These are phyloP conservation scores for Gonocerus acuteangulatus DNA, from an alignment of 2,888 invertebrate genomes.

Conservation along the genomic window DNA sequence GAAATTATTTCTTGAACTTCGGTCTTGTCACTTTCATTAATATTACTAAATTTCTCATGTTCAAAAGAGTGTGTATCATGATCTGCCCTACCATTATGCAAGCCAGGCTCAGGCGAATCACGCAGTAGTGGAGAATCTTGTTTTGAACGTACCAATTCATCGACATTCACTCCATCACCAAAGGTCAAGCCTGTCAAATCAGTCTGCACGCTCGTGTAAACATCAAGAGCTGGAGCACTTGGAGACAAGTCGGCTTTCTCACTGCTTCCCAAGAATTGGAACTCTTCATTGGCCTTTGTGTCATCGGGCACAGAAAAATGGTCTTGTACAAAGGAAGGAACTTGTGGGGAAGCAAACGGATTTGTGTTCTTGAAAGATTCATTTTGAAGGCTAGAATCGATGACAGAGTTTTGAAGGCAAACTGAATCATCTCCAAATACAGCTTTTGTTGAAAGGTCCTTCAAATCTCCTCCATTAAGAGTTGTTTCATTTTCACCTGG, in stretches of 20 bases:
- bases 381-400: neutral
- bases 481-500: constrained; percentile 43
- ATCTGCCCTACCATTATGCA: neutral
- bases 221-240: neutral
- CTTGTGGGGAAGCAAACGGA: constrained; percentile 18
- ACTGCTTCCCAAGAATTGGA: neutral
- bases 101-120: constrained; percentile 13
- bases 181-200: constrained; percentile 4
- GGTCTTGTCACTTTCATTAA: too few relatives aligned
- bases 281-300: neutral
- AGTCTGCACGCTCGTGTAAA: neutral
- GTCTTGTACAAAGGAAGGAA: constrained; percentile 23
- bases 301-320: constrained; percentile 20
- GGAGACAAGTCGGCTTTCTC: constrained; percentile 11
- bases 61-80: neutral
- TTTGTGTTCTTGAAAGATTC: constrained; percentile 23
- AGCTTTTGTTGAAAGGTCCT: constrained; percentile 48
- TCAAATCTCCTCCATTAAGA: constrained; percentile 44
- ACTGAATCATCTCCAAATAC: constrained; percentile 49
- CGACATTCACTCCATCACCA: constrained; percentile 18
- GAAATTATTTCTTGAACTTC: too few relatives aligned
- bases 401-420: neutral
- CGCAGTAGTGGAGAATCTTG: constrained; percentile 13
- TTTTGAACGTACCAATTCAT: constrained; percentile 2
- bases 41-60: too few relatives aligned